These are phyloP conservation scores for Drosophila repletoides DNA, from an alignment of 1,140 invertebrate species.

Conservation along the genomic window DNA sequence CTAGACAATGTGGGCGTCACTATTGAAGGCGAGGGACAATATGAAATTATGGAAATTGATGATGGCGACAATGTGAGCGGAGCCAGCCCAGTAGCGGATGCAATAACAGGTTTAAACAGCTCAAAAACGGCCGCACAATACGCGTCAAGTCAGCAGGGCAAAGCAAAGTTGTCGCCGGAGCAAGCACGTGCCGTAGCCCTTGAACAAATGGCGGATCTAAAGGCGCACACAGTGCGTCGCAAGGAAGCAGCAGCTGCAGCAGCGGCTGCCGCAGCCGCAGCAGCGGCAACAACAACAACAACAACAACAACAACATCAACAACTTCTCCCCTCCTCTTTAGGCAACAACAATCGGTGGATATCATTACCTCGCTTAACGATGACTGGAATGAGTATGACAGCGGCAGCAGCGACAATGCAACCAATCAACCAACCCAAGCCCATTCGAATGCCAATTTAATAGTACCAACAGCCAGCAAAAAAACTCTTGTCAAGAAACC, in stretches of 20 bases:
- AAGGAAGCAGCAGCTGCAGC: conserved; percentile 45
- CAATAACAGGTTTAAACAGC: background rate
- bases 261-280: conserved; percentile 12
- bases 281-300: conserved; percentile 11
- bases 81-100: conserved; percentile 17
- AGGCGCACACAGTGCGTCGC: conserved; percentile 44
- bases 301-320: conserved; percentile 8
- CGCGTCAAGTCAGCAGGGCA: background rate
- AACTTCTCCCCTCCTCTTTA: no score
- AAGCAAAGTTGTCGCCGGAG: conserved; percentile 59
- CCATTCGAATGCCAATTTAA: conserved; percentile 2
- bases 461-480: conserved; percentile 16
- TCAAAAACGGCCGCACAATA: conserved; percentile 3
- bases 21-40: conserved; percentile 77
- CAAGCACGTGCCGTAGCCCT: conserved; percentile 68
- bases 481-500: background rate
- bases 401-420: conserved; percentile 34
- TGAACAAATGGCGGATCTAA: conserved; percentile 68
- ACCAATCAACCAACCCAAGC: no score
- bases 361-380: conserved; percentile 59
- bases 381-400: conserved; percentile 79
- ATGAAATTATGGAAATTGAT: conserved; percentile 78
- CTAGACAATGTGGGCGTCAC: conserved; percentile 62
- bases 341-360: conserved; percentile 37
- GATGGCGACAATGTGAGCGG: conserved; percentile 46